phyloP scores from a whole-genome alignment of 2,797 vertebrate species.

The Danio aesculapii region DNA sequence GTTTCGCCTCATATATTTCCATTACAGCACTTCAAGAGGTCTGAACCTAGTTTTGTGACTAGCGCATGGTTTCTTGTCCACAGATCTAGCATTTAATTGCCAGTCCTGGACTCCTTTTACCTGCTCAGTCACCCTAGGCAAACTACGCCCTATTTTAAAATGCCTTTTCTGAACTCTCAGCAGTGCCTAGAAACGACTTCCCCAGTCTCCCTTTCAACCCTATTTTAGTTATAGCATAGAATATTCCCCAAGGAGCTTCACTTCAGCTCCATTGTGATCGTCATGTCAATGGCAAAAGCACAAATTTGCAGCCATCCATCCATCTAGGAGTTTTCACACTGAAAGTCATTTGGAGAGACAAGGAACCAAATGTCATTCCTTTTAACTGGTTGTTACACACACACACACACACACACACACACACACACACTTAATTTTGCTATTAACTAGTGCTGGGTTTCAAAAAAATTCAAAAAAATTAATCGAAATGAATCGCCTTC shows the following conservation, averaged over 20 bases:
- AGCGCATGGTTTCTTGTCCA: neutral
- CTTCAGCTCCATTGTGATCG: neutral
- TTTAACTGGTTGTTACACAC: no score
- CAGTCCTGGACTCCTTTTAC: neutral
- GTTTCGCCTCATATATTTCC: constrained; percentile 14
- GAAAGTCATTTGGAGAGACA: neutral
- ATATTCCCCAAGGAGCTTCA: neutral
- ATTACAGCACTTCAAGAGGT: constrained; percentile 2
- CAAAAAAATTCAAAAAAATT: no score
- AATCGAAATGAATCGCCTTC: no score
- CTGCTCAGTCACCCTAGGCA: constrained; percentile 18
- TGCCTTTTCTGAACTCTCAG: constrained; percentile 17
- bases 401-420: no score
- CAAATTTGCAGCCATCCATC: constrained; percentile 1
- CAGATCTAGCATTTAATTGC: constrained; percentile 6
- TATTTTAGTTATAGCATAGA: constrained; percentile 24
- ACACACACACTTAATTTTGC: no score
- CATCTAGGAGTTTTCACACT: neutral
- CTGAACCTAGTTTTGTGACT: neutral
- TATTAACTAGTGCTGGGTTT: no score
- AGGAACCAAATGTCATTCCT: neutral
- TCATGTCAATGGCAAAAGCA: neutral
- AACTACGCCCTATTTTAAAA: constrained; percentile 18
- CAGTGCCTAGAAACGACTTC: neutral
- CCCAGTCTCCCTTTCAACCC: neutral